Percentiles rank a stretch among this genome's conserved stretches.
Evolutionary conservation across 2,797 vertebrate genomes (phyloP).

Genomic region (Aeoliscus strigatus): DNA sequence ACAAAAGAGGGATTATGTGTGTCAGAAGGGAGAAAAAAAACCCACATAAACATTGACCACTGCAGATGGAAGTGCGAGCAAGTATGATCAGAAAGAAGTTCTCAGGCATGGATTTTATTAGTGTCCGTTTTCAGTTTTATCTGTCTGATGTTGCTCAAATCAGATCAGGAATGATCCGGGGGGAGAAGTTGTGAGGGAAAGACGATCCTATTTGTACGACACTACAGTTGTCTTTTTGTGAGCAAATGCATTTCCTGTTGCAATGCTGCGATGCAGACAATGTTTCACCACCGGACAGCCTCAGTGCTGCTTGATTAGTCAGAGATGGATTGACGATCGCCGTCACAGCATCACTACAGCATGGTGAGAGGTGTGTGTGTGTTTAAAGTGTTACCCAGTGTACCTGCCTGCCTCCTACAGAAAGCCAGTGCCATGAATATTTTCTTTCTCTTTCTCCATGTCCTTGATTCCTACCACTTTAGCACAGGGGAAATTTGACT

Average conservation of each 20-base stretch:
- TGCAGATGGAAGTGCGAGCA: no score
- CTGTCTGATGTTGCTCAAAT: no score
- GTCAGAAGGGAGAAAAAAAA: no score
- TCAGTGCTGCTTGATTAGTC: conserved; percentile 24
- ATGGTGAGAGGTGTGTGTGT: conserved; percentile 2
- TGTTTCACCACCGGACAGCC: conserved; percentile 13
- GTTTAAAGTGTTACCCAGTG: conserved; percentile 5
- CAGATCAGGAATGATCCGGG: conserved; percentile 11
- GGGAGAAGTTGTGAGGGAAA: conserved; percentile 10
- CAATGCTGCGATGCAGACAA: no score
- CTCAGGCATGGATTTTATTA: no score
- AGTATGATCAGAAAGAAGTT: no score
- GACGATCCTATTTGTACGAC: conserved; percentile 5
- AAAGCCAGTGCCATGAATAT: conserved; percentile 28
- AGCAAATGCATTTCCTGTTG: no score
- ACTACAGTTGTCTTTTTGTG: conserved; percentile 11
- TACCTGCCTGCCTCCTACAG: conserved; percentile 32
- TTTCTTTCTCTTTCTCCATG: conserved; percentile 35
- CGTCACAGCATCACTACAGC: conserved; percentile 14
- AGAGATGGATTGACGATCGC: conserved; percentile 42
- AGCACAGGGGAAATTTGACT: conserved; percentile 61
- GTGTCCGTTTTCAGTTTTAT: no score
- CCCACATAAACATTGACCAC: no score
- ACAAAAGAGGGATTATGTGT: no score
- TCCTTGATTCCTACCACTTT: conserved; percentile 57